Evolutionary conservation across 2,113 vertebrate genomes (phyloP).

Genomic region (Myotis davidii): DNA sequence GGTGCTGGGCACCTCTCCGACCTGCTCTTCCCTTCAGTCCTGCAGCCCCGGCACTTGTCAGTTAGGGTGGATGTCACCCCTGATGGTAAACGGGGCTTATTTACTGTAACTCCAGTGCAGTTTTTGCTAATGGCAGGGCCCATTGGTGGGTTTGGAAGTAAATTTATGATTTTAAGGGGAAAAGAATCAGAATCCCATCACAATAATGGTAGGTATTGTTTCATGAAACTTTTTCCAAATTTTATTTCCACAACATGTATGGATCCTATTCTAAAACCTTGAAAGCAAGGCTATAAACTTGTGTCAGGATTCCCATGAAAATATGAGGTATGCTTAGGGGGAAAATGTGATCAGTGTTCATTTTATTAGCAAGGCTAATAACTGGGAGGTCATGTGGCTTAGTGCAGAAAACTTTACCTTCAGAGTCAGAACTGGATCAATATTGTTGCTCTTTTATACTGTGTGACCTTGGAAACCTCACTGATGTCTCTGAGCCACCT

Average conservation of each 20-base stretch:
- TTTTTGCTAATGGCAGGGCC: background rate
- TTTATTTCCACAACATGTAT: background rate
- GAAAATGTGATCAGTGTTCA: background rate
- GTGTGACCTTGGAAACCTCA: conserved; percentile 19
- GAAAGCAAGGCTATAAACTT: background rate
- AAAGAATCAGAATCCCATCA: background rate
- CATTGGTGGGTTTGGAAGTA: background rate
- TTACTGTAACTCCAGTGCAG: background rate
- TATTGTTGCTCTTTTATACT: background rate
- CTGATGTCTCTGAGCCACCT: background rate
- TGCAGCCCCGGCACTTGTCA: background rate
- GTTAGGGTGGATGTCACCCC: background rate
- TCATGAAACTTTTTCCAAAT: background rate
- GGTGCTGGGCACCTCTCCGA: background rate
- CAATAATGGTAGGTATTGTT: background rate
- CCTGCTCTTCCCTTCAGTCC: background rate
- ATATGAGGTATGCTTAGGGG: background rate
- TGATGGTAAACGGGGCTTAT: background rate
- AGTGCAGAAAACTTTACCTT: background rate
- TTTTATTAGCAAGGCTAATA: conserved; percentile 25
- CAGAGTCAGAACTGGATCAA: background rate
- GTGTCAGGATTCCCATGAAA: background rate
- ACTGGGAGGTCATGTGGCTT: background rate
- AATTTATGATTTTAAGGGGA: background rate
- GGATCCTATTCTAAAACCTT: background rate